Conservation (phyloP, 2,888 invertebrate genomes). For the Helicoverpa assulta region DNA sequence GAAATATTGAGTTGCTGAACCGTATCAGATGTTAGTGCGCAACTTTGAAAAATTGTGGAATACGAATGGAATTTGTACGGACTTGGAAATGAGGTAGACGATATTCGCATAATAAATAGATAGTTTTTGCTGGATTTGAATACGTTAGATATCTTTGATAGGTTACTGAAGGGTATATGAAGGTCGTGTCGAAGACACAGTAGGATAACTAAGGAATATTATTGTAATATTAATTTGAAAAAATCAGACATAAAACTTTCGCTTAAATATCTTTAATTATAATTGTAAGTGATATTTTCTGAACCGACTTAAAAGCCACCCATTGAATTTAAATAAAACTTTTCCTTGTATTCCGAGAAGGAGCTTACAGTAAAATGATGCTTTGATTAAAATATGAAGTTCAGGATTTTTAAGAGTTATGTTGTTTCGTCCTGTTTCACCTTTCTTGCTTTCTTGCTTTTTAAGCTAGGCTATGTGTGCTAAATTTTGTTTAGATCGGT, state of each 20-base stretch:
- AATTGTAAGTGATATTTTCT: background rate
- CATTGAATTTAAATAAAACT: background rate
- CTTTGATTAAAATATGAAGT: background rate
- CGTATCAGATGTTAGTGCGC: slow-evolving; percentile 11
- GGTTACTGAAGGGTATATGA: too few species aligned
- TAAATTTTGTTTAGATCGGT: too few species aligned
- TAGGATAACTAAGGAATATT: too few species aligned
- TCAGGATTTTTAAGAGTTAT: background rate
- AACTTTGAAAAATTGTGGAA: slow-evolving; percentile 20
- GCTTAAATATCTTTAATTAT: background rate
- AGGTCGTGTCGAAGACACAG: background rate
- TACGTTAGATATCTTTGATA: background rate
- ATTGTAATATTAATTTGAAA: background rate
- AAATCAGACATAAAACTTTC: background rate
- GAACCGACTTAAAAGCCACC: background rate
- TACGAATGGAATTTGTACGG: slow-evolving; percentile 12
- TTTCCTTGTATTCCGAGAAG: background rate
- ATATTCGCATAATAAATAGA: background rate
- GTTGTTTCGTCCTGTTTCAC: background rate
- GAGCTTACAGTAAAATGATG: background rate
- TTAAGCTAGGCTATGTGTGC: too few species aligned
- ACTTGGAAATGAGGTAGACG: slow-evolving; percentile 2
- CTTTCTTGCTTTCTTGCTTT: too few species aligned
- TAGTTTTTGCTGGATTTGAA: slow-evolving; percentile 1
- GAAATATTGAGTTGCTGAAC: slow-evolving; percentile 34